These are phyloP conservation scores for Ptilodon capucinus DNA, from an alignment of 2,888 invertebrate species.

Conservation along the genomic window DNA sequence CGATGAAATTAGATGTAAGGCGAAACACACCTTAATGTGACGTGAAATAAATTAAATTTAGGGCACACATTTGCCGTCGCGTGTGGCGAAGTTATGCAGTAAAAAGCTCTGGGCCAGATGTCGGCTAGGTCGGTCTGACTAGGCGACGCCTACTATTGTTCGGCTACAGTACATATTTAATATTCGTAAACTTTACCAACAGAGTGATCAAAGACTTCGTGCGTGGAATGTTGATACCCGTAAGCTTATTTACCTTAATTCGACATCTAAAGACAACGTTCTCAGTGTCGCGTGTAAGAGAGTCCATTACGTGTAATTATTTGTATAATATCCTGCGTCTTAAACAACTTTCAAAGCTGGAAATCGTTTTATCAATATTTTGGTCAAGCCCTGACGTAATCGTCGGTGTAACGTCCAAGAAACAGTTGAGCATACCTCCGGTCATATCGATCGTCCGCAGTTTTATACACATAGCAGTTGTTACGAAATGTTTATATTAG, in stretches of 20 bases:
- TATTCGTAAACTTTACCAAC: slow-evolving; percentile 33
- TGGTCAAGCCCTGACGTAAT: slow-evolving; percentile 54
- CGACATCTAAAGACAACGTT: slow-evolving; percentile 2
- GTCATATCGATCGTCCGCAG: slow-evolving; percentile 54
- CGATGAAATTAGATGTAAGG: not conserved
- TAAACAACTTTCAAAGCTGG: slow-evolving; percentile 47
- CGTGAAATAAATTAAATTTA: slow-evolving; percentile 26
- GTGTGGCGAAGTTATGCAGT: slow-evolving; percentile 43
- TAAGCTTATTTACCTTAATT: slow-evolving; percentile 23
- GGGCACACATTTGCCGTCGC: slow-evolving; percentile 41
- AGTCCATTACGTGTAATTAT: slow-evolving; percentile 10
- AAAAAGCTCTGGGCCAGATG: slow-evolving; percentile 50
- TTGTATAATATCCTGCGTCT: slow-evolving; percentile 35
- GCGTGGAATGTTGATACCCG: slow-evolving; percentile 40
- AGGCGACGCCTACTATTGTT: slow-evolving; percentile 40
- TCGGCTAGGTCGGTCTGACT: slow-evolving; percentile 27
- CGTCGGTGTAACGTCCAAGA: slow-evolving; percentile 50
- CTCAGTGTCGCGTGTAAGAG: slow-evolving; percentile 2
- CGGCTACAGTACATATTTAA: slow-evolving; percentile 29
- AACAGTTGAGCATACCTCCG: slow-evolving; percentile 43
- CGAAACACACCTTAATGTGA: slow-evolving; percentile 24
- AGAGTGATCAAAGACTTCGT: slow-evolving; percentile 37
- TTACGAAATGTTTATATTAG: slow-evolving; percentile 69
- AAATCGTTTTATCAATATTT: slow-evolving; percentile 48
- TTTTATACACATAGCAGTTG: slow-evolving; percentile 47